Base-by-base conservation (phyloP, 2,888 invertebrate species). In the Colostygia pectinataria region DNA sequence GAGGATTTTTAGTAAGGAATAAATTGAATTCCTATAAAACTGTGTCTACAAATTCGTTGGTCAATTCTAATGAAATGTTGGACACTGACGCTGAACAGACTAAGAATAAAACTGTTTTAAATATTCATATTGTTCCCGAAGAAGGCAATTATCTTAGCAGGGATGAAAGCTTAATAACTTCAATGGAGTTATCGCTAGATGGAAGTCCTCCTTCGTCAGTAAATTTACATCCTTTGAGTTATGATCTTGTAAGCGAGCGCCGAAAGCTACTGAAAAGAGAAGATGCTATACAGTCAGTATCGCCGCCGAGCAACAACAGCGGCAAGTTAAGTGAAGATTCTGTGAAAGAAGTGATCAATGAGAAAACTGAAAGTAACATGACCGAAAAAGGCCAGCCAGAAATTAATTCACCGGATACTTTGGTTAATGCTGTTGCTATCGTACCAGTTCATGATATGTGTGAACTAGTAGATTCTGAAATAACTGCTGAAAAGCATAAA, bases 1-100 rank as follows among this genome's bases (percentile, higher is more conserved):
- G 94, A 52, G 94, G 94, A 1, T 94, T 92, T 70, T 88, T 94
- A 66, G 92, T 92, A 25, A 83, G 93, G 48, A 92, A 91, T 69
- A 84, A 83, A 65, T 62, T 85, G n/a, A 77, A 83, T 60, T 75
- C 77, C 27, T 81, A 81, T 51, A 90, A 84, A 77, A 83, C 84
- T 0, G 57, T 64, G n/a, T 85, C 87, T 24, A 76, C 72, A 14
- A 79, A 74, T 61, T 87, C 89, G 10, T 63, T 82, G 45, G 68
- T 77, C 10, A 84, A 83, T 65, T 87, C 87, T 65, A 29, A 71
- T 39, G 74, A 72, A 23, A 78, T 80, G 3, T 54, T 82, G 6
- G 89, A 89, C 56, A 70, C 66, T 39, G 86, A 83, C 39, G 65
- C 63, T 15, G 83, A 84, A 49, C 66, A 52, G 36, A 69, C 66